These are phyloP conservation scores for Diaphora mendica DNA, from an alignment of 2,888 invertebrate genomes.

Conservation along the genomic window DNA sequence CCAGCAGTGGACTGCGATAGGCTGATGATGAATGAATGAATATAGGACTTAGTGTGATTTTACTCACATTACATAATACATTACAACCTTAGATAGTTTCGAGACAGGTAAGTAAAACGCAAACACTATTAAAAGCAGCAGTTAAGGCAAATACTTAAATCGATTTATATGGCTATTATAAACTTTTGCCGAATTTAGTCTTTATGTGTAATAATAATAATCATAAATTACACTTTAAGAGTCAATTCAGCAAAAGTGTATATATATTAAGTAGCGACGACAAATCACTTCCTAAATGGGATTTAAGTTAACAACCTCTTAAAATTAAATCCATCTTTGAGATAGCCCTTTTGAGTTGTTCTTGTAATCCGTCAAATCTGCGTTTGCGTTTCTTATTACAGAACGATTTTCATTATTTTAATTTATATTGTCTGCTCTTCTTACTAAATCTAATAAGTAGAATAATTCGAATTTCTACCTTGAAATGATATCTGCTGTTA, in stretches of 20 bases:
- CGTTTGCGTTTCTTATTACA: background rate
- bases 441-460: constrained; percentile 14
- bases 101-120: background rate
- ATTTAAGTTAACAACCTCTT: background rate
- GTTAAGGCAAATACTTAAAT: background rate
- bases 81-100: background rate
- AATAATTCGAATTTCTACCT: constrained; percentile 11
- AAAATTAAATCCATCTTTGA: background rate
- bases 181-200: background rate
- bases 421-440: constrained; percentile 4
- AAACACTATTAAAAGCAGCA: background rate
- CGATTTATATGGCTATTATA: background rate
- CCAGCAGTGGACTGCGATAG: too few species aligned
- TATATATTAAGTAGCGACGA: background rate
- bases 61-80: background rate
- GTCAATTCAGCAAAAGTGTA: too few species aligned
- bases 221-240: too few species aligned
- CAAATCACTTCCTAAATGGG: background rate
- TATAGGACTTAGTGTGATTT: background rate
- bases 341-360: background rate
- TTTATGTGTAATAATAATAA: background rate
- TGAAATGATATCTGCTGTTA: too few species aligned
- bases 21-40: too few species aligned
- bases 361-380: background rate
- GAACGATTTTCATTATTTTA: constrained; percentile 18